Conservation (phyloP, 2,797 vertebrate genomes). For the Podargus strigoides region DNA sequence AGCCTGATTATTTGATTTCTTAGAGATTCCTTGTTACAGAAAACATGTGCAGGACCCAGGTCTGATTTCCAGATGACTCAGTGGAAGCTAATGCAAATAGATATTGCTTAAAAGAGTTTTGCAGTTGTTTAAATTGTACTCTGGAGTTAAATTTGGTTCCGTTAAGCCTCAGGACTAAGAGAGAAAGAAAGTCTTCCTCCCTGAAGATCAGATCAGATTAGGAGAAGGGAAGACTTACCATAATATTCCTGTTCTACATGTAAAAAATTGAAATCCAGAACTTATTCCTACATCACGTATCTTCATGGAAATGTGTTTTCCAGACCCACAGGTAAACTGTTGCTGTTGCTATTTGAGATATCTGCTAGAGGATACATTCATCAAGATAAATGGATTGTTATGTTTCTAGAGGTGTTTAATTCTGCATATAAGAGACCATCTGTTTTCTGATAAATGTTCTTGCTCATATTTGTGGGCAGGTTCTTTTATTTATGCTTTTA, state of each 20-base stretch:
- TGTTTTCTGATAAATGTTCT: slow-evolving; percentile 74
- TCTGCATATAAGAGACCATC: slow-evolving; percentile 68
- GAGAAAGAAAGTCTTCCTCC: background rate
- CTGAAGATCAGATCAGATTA: background rate
- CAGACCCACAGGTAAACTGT: slow-evolving; percentile 40
- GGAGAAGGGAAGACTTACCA: background rate
- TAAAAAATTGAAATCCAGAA: background rate
- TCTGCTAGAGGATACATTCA: slow-evolving; percentile 70
- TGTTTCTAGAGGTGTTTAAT: slow-evolving; percentile 72
- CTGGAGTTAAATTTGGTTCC: background rate
- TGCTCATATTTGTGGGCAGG: slow-evolving; percentile 60
- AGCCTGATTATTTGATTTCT: background rate
- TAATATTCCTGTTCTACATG: background rate
- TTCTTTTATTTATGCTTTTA: slow-evolving; percentile 47
- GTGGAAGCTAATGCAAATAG: background rate
- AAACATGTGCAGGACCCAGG: background rate
- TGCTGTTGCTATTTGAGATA: slow-evolving; percentile 45
- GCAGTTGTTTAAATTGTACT: background rate
- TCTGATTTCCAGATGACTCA: background rate
- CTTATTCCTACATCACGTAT: background rate
- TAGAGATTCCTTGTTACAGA: background rate
- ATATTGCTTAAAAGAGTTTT: background rate
- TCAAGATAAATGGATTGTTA: slow-evolving; percentile 77
- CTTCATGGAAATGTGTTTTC: background rate
- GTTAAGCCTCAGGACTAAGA: background rate